Base-by-base conservation (phyloP, 2,888 invertebrate species). In the Pomacea canaliculata region DNA sequence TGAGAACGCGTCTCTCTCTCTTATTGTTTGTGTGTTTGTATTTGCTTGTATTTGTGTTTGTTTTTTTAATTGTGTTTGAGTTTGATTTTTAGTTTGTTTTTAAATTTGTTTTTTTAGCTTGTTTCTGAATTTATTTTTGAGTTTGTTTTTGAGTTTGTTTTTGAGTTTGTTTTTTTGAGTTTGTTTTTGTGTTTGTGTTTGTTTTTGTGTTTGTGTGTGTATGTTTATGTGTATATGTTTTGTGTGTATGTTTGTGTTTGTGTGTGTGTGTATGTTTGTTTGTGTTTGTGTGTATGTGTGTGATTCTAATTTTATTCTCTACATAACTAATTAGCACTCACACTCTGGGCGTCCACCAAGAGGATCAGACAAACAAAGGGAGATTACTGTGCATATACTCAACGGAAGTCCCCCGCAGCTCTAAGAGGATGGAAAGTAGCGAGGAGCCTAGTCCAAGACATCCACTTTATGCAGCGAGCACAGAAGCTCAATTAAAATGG, bases 11-110 rank as follows among this genome's bases (percentile, higher is more conserved):
- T 71, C 60, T 71, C 60, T 62, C 60, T 71, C 46, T 62, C 60
- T 71, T 63, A 62, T 48, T 71, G 71, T 71, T 62, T 71, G 62
- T 71, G 62, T 71, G 71, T 71, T 62, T 71, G 71, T 71, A 46
- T 71, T 46, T 71, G 62, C n/a, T n/a, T n/a, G n/a, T n/a, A 23
- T 23, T 23, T 62, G 48, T 71, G 71, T 62, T 37, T 71, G 46
- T 62, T 19, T 60, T 59, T 62, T 13, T 71, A 19, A 23, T 23
- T 23, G 23, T 23, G 23, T 23, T 23, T 23, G 23, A 23, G 23
- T 23, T 23, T 23, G 23, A 0, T 23, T 23, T 23, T 23, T 23
- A 23, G 23, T 23, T 23, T 23, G 23, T 0, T 23, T 37, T 23
- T 23, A 23, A 8, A 12, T 48, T 56, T 56, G 10, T 66, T n/a